Conservation (phyloP, 2,888 invertebrate genomes). For the Nomada fucata region DNA sequence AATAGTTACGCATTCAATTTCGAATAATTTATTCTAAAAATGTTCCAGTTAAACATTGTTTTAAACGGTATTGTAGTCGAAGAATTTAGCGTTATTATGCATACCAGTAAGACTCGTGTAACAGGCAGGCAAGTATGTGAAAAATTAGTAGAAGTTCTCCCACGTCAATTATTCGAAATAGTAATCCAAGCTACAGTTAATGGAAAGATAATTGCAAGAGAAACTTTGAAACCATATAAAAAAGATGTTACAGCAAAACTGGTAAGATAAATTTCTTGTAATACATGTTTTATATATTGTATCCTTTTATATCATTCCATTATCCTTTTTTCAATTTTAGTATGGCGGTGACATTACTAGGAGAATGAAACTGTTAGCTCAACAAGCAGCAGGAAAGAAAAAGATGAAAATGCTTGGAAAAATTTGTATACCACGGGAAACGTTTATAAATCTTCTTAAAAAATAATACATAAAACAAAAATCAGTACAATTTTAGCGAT, state of each 20-base stretch:
- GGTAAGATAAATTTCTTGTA: slow-evolving; percentile 85
- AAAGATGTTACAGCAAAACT: slow-evolving; percentile 98
- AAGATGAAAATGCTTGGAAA: slow-evolving; percentile 96
- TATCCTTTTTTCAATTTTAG: slow-evolving; percentile 83
- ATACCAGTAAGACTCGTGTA: slow-evolving; percentile 88
- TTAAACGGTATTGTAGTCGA: slow-evolving; percentile 93
- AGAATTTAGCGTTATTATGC: slow-evolving; percentile 93
- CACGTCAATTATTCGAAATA: slow-evolving; percentile 91
- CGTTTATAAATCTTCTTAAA: slow-evolving; percentile 96
- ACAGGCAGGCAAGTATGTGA: slow-evolving; percentile 89
- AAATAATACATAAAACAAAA: slow-evolving; percentile 84
- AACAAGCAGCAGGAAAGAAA: slow-evolving; percentile 97
- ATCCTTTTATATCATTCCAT: background rate
- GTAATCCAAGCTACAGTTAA: slow-evolving; percentile 94
- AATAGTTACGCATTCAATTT: slow-evolving; percentile 6
- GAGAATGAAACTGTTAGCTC: slow-evolving; percentile 93
- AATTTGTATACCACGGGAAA: slow-evolving; percentile 95
- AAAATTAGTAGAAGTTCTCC: slow-evolving; percentile 93
- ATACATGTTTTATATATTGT: background rate
- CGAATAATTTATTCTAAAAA: slow-evolving; percentile 3
- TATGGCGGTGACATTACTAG: slow-evolving; percentile 97
- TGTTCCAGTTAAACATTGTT: slow-evolving; percentile 88
- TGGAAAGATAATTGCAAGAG: slow-evolving; percentile 92
- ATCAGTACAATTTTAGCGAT: slow-evolving; percentile 1
- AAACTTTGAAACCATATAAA: slow-evolving; percentile 93